Evolutionary conservation across 2,888 invertebrate genomes (phyloP).

Genomic region (Acholoe squamosa): DNA sequence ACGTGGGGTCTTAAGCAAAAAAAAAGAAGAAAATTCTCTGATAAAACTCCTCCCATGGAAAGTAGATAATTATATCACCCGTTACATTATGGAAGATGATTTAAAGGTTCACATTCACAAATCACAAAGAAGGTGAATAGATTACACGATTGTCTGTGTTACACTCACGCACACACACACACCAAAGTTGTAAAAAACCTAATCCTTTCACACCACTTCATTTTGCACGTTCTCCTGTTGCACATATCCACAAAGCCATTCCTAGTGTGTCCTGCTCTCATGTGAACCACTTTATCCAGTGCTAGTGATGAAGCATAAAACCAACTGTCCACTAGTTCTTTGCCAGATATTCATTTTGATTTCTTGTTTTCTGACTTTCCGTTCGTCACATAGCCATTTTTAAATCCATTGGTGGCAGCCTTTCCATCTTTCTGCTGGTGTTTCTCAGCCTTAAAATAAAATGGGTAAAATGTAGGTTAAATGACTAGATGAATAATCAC

Average conservation of each 20-base stretch:
- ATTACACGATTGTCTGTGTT: no score
- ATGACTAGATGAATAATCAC: no score
- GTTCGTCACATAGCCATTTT: background rate
- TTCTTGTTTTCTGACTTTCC: conserved; percentile 20
- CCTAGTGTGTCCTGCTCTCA: background rate
- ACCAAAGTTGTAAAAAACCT: background rate
- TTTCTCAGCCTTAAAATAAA: background rate
- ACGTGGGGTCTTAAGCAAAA: no score
- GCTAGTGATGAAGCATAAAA: no score
- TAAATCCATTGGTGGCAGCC: background rate
- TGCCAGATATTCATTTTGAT: background rate
- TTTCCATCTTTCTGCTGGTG: background rate
- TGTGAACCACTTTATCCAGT: no score
- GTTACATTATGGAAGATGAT: conserved; percentile 22
- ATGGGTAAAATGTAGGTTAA: background rate
- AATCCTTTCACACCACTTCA: background rate
- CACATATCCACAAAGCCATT: background rate
- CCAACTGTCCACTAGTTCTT: background rate
- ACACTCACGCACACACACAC: background rate
- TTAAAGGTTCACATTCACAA: background rate
- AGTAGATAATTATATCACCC: conserved; percentile 2
- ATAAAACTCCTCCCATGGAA: background rate
- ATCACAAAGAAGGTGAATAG: no score
- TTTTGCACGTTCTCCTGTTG: background rate
- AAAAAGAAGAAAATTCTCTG: no score